Conservation (phyloP, 2,888 invertebrate genomes). For the Xestobium rufovillosum region DNA sequence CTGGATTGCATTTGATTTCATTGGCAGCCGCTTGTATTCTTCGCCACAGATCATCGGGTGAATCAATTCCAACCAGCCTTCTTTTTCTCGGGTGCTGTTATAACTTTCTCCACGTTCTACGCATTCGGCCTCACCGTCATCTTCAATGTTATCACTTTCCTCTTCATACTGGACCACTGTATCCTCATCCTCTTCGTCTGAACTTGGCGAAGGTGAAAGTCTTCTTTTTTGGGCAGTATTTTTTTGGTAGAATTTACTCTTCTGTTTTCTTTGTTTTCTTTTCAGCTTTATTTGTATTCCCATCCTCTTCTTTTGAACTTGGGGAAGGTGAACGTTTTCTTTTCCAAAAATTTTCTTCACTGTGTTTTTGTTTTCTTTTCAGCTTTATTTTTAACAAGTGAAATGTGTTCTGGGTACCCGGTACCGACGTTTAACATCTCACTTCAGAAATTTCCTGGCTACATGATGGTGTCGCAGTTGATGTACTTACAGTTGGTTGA, state of each 20-base stretch:
- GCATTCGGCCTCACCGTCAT: slow-evolving; percentile 15
- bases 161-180: slow-evolving; percentile 12
- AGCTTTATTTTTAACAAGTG: slow-evolving; percentile 2
- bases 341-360: slow-evolving; percentile 14
- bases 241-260: too few species aligned
- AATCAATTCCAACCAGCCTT: slow-evolving; percentile 18
- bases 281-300: too few species aligned
- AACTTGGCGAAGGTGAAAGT: too few species aligned
- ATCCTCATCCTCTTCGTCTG: slow-evolving; percentile 13
- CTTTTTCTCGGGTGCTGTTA: slow-evolving; percentile 16
- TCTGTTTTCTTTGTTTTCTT: too few species aligned
- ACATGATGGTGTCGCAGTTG: slow-evolving; percentile 12
- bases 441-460: slow-evolving; percentile 12
- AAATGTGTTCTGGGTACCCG: slow-evolving; percentile 14
- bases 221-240: too few species aligned
- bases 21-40: too few species aligned
- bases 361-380: slow-evolving; percentile 6
- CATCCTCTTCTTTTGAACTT: slow-evolving; percentile 9
- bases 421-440: slow-evolving; percentile 10
- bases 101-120: slow-evolving; percentile 18
- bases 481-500: slow-evolving; percentile 3
- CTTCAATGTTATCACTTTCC: slow-evolving; percentile 8
- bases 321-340: slow-evolving; percentile 9
- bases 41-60: too few species aligned
- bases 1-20: too few species aligned